Percentiles rank a stretch among this genome's conserved stretches.
Conservation (phyloP, 2,888 invertebrate genomes). For the Agrotis clavis region DNA sequence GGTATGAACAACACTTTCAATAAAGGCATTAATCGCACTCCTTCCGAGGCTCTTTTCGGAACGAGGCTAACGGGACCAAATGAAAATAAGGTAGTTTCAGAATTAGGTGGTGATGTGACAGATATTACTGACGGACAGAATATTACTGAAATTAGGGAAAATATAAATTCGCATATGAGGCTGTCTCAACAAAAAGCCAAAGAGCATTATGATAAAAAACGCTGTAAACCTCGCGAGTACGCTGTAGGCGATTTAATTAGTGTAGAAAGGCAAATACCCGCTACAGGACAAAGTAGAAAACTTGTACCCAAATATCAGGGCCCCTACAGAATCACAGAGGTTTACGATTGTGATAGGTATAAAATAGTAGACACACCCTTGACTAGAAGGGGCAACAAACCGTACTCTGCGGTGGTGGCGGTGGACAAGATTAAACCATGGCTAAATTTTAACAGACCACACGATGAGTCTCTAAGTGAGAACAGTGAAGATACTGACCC, state of each 20-base stretch:
- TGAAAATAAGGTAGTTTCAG: not conserved
- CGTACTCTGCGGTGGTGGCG: not conserved
- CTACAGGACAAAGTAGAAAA: slow-evolving; percentile 5
- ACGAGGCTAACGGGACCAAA: not conserved
- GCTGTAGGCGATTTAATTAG: slow-evolving; percentile 1
- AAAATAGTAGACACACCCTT: not conserved
- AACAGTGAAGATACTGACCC: not conserved
- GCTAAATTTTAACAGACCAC: not conserved
- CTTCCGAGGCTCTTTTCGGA: not conserved
- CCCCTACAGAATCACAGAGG: not conserved
- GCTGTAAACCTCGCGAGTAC: not conserved
- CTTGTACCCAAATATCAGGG: slow-evolving; percentile 7
- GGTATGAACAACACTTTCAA: not conserved
- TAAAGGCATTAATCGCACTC: not conserved
- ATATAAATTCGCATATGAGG: not conserved
- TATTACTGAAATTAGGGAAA: not conserved
- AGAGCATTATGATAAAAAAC: slow-evolving; percentile 6
- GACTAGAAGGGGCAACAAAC: slow-evolving; percentile 1
- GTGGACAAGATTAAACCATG: not conserved
- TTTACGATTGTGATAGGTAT: slow-evolving; percentile 3
- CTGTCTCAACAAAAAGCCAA: slow-evolving; percentile 9
- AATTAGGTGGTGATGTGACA: not conserved
- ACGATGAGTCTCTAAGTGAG: not conserved
- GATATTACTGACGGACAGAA: not conserved
- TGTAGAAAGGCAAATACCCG: slow-evolving; percentile 1